A percentile compares a stretch with the other conserved stretches of the same genome.
These are phyloP conservation scores for Menidia beryllina DNA, from an alignment of 2,113 vertebrate genomes.

Conservation along the genomic window DNA sequence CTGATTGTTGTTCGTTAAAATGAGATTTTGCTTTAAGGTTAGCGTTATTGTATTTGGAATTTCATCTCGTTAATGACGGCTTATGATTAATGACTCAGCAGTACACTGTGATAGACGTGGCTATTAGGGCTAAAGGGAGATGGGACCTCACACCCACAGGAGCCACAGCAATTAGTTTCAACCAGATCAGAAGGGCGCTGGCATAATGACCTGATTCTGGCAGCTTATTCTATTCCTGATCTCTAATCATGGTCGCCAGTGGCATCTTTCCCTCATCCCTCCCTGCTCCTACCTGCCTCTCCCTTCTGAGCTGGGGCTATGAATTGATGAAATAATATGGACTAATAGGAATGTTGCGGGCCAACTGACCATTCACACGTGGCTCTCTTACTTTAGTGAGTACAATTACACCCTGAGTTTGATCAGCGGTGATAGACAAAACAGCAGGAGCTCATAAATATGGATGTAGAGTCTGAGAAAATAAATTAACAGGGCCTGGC, in stretches of 20 bases:
- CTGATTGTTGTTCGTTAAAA: conserved; percentile 53
- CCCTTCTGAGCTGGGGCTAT: conserved; percentile 37
- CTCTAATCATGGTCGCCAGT: conserved; percentile 58
- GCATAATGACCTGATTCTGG: conserved; percentile 72
- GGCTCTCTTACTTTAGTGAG: conserved; percentile 74
- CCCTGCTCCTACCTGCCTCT: conserved; percentile 23
- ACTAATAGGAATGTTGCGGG: conserved; percentile 67
- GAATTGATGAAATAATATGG: conserved; percentile 82
- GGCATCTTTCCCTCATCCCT: conserved; percentile 45
- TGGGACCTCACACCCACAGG: conserved; percentile 56
- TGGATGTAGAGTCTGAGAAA: conserved; percentile 92
- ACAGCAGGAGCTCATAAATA: conserved; percentile 98
- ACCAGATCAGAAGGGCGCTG: conserved; percentile 70
- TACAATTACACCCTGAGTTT: conserved; percentile 84
- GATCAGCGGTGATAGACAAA: conserved; percentile 95
- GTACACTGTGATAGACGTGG: conserved; percentile 49
- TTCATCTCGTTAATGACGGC: conserved; percentile 61
- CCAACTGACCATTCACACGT: conserved; percentile 78
- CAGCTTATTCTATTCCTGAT: conserved; percentile 64
- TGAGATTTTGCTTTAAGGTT: conserved; percentile 39
- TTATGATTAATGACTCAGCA: conserved; percentile 67
- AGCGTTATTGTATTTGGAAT: conserved; percentile 55
- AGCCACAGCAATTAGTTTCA: conserved; percentile 69
- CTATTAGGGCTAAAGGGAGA: conserved; percentile 59
- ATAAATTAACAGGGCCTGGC: conserved; percentile 95